Percentiles rank a stretch among this genome's conserved stretches.
Conservation (phyloP, 2,797 vertebrate genomes). For the Muraenolepis orangiensis region DNA sequence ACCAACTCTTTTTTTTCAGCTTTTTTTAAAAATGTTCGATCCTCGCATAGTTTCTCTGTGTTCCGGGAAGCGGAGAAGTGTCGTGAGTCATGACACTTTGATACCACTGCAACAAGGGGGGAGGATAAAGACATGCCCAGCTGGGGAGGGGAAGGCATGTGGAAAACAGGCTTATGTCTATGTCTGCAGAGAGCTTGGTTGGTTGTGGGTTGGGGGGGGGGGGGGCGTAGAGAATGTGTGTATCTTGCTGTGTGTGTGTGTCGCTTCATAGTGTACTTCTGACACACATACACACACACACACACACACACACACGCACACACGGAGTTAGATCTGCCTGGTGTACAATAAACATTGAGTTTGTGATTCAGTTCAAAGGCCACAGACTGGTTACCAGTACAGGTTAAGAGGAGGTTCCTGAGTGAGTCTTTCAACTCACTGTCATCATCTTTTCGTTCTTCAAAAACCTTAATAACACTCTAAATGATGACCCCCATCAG, state of each 20-base stretch:
- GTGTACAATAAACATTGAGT: slow-evolving; percentile 9
- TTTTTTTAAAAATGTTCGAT: slow-evolving; percentile 52
- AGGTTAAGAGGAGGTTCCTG: not conserved
- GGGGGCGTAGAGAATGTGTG: not conserved
- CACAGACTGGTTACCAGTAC: not conserved
- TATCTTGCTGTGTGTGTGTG: slow-evolving; percentile 29
- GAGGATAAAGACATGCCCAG: slow-evolving; percentile 67
- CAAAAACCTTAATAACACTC: not conserved
- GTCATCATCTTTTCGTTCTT: not conserved
- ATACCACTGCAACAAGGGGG: too few species aligned
- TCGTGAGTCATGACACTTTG: too few species aligned
- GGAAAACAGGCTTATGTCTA: slow-evolving; percentile 70
- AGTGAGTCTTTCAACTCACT: not conserved
- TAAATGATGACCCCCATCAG: not conserved
- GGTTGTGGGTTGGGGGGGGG: slow-evolving; percentile 14
- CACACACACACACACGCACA: slow-evolving; percentile 22
- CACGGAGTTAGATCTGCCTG: slow-evolving; percentile 8
- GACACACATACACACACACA: slow-evolving; percentile 46
- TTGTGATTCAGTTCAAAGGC: slow-evolving; percentile 1
- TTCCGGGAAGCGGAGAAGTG: slow-evolving; percentile 54
- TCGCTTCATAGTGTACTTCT: slow-evolving; percentile 53
- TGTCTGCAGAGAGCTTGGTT: slow-evolving; percentile 44
- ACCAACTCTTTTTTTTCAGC: slow-evolving; percentile 62
- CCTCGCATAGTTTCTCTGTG: slow-evolving; percentile 50
- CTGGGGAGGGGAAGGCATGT: slow-evolving; percentile 67